A percentile compares a stretch with the other conserved stretches of the same genome.
phyloP scores from a whole-genome alignment of 1,140 invertebrate genomes.

The Anthonomus grandis region DNA sequence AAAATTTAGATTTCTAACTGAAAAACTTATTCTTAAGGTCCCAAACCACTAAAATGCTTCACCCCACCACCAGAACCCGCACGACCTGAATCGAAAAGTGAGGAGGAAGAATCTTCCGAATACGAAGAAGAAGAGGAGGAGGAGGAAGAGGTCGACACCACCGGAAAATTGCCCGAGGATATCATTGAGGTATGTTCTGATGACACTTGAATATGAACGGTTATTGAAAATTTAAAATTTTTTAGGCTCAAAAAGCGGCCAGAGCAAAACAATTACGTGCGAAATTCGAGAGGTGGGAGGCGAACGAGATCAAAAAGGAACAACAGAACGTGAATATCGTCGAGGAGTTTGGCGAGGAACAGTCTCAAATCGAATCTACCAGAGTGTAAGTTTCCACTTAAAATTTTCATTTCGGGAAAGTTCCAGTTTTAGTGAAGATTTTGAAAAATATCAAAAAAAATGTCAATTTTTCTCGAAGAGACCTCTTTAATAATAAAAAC shows the following conservation, averaged over 20 bases:
- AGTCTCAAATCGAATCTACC: conserved; percentile 68
- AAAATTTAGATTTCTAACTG: too few relatives aligned
- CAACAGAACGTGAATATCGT: conserved; percentile 46
- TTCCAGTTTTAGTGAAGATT: too few relatives aligned
- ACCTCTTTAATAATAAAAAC: too few relatives aligned
- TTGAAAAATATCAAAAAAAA: too few relatives aligned
- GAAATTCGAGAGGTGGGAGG: conserved; percentile 90
- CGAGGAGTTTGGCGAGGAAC: conserved; percentile 56
- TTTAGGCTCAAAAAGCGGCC: conserved; percentile 72
- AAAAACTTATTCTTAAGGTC: conserved; percentile 49
- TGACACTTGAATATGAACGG: not conserved
- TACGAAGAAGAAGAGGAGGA: conserved; percentile 61
- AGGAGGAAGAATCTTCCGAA: conserved; percentile 49
- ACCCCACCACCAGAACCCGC: conserved; percentile 76
- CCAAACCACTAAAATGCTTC: conserved; percentile 81
- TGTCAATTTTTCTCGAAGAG: too few relatives aligned
- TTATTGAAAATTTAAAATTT: not conserved
- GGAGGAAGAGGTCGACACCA: conserved; percentile 54
- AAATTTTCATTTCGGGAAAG: not conserved
- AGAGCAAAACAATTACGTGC: conserved; percentile 82
- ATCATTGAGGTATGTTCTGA: conserved; percentile 29
- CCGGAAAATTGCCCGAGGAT: conserved; percentile 36
- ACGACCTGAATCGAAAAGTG: conserved; percentile 53
- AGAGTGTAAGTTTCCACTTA: conserved; percentile 55
- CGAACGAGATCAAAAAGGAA: conserved; percentile 61